Conservation (phyloP, 2,113 vertebrate genomes). For the Grammomys dolichurus region DNA sequence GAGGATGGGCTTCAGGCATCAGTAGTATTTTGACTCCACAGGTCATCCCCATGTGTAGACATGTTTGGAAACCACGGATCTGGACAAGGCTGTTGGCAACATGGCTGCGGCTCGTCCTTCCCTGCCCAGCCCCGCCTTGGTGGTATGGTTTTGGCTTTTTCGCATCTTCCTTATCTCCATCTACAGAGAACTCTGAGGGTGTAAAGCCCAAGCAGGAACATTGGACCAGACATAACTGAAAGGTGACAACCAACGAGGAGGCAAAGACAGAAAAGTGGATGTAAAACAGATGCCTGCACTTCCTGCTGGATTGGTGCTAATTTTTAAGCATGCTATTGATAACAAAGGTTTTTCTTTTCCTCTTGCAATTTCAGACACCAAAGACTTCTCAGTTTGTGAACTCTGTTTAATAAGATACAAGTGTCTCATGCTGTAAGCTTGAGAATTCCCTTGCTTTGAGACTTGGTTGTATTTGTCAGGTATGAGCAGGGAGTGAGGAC, state of each 20-base stretch:
- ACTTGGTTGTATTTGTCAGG: slow-evolving; percentile 50
- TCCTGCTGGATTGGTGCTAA: not conserved
- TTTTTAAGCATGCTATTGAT: not conserved
- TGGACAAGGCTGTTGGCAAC: not conserved
- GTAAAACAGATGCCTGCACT: not conserved
- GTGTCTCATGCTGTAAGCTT: slow-evolving; percentile 51
- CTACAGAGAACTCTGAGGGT: not conserved
- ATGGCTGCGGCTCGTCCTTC: not conserved
- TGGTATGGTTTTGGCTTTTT: not conserved
- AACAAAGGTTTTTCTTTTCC: not conserved
- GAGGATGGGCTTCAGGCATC: not conserved
- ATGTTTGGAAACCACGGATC: not conserved
- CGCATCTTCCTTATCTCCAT: not conserved
- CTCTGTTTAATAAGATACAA: not conserved
- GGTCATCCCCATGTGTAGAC: not conserved
- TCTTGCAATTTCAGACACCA: slow-evolving; percentile 34
- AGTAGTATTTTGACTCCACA: not conserved
- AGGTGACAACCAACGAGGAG: not conserved
- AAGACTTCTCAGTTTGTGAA: slow-evolving; percentile 16
- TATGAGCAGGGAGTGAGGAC: slow-evolving; percentile 10
- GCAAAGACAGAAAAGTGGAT: not conserved
- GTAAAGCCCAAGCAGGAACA: not conserved
- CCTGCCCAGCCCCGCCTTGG: not conserved
- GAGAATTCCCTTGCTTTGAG: slow-evolving; percentile 35
- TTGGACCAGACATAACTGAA: not conserved